Evolutionary conservation across 1,140 invertebrate genomes (phyloP), one percentile per base, ranked within the genome.

Genomic region (Proales similis): DNA sequence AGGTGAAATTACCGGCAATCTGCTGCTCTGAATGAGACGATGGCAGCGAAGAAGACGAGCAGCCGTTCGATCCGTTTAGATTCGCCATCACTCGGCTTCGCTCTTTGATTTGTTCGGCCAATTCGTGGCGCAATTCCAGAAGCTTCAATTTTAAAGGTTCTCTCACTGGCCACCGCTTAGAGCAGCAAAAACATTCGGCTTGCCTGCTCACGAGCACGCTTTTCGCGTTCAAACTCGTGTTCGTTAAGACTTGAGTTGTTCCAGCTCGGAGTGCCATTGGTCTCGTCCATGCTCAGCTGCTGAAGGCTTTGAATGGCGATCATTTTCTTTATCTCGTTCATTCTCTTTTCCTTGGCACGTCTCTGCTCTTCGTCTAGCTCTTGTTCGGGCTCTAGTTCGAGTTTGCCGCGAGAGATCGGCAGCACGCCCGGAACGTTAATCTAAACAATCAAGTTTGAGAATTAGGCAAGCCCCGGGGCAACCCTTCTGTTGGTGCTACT

Each of bases 301-400:
- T 57, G 51, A 22, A 57, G 29, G 9, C 36, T 57, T 42, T 57
- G 51, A n/a, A 57, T 14, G 1, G 51, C 51, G 29, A 57, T 57
- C 51, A 57, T 57, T 57, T 57, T 57, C 45, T 57, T 57, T 1
- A 57, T 42, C 5, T 57, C 51, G n/a, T 42, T 42, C 22, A 57
- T 42, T 12, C 51, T 12, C 11, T 57, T 57, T 57, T 57, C 51
- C 32, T 57, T 57, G 2, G 32, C 11, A 14, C 17, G 22, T 42
- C 36, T n/a, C 22, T 57, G 36, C n/a, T 57, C 51, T 19, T 57
- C 51, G 24, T 57, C 45, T 7, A 57, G 19, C 27, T 57, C 51
- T 11, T 42, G 39, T 20, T 57, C 51, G 11, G 51, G 51, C 20
- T 57, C 51, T n/a, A 57, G 24, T n/a, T 57, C 51, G 27, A 57